Base-by-base conservation (phyloP, 2,113 vertebrate species). In the Blennius ocellaris region DNA sequence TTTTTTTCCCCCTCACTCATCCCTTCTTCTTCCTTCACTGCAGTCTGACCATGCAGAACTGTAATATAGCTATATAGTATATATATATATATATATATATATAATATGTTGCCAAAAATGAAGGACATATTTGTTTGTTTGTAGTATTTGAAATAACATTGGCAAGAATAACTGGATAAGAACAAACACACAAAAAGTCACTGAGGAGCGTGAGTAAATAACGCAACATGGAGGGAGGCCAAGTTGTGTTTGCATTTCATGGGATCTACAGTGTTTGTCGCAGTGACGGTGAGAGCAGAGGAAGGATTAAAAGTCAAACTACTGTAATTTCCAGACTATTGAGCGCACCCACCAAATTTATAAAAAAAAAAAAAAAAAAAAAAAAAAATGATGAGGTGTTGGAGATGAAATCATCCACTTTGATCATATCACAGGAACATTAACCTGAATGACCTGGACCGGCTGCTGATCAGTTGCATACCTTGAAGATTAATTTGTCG, bases 1-100 rank as follows among this genome's bases (percentile, higher is more conserved):
- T 41, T 38, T 30, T 41, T 58, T 66, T 8, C 65, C 59, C 69
- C 36, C 21, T 44, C 69, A 68, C 47, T 69, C 53, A 70, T 80
- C 81, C 63, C 45, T 43, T 62, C 75, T 68, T 77, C 62, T 60
- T 62, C 64, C 60, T 63, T 78, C 69, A 16, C 79, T 66, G 75
- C 73, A 78, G 76, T 78, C 87, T 63, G 71, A 81, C 81, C 70
- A 78, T 81, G 76, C 48, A 14, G 51, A n/a, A 56, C 75, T 76
- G 61, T 84, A 69, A 80, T 84, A 69, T 84, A 82, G 89, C 83
- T 81, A 84, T n/a, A n/a, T n/a, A n/a, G n/a, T n/a, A n/a, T n/a
- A n/a, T n/a, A n/a, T n/a, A n/a, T n/a, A n/a, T n/a, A n/a, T n/a
- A n/a, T n/a, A n/a, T n/a, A n/a, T n/a, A n/a, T n/a, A n/a, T n/a